phyloP scores from a whole-genome alignment of 1,140 invertebrate species.

The Gonatopus flavifemur region DNA sequence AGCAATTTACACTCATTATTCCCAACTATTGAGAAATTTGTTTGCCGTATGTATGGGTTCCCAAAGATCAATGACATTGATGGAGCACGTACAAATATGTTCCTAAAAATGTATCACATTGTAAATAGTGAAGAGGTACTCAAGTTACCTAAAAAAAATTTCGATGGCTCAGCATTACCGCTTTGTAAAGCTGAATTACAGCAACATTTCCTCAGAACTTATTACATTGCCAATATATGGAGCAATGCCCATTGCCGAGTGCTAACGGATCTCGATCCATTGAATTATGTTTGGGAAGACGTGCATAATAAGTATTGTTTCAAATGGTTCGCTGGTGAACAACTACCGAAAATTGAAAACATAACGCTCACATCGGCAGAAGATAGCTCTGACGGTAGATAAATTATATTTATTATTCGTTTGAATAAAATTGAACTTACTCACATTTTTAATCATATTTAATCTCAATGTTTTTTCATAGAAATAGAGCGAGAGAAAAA shows the following conservation, averaged over 20 bases:
- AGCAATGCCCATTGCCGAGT: conserved; percentile 3
- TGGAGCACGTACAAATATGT: neutral
- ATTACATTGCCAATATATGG: conserved; percentile 15
- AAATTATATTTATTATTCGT: too few species aligned
- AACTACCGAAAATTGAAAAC: neutral
- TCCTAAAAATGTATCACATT: conserved; percentile 6
- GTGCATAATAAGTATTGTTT: conserved; percentile 5
- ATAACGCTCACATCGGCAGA: too few species aligned
- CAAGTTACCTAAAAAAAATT: conserved; percentile 7
- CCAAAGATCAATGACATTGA: conserved; percentile 5
- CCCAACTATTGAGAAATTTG: conserved; percentile 9
- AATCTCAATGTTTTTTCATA: too few species aligned
- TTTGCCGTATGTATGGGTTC: conserved; percentile 10
- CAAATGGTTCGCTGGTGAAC: conserved; percentile 10
- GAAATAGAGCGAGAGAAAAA: too few species aligned
- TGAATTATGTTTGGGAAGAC: conserved; percentile 6
- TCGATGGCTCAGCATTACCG: conserved; percentile 15
- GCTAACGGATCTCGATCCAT: neutral
- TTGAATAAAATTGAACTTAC: too few species aligned
- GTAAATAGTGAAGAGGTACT: neutral
- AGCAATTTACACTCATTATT: neutral
- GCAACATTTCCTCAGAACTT: conserved; percentile 13
- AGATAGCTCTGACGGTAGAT: too few species aligned
- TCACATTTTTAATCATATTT: too few species aligned
- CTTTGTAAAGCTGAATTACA: conserved; percentile 13